phyloP scores from a whole-genome alignment of 2,113 vertebrate genomes.

The Colossoma macropomum region DNA sequence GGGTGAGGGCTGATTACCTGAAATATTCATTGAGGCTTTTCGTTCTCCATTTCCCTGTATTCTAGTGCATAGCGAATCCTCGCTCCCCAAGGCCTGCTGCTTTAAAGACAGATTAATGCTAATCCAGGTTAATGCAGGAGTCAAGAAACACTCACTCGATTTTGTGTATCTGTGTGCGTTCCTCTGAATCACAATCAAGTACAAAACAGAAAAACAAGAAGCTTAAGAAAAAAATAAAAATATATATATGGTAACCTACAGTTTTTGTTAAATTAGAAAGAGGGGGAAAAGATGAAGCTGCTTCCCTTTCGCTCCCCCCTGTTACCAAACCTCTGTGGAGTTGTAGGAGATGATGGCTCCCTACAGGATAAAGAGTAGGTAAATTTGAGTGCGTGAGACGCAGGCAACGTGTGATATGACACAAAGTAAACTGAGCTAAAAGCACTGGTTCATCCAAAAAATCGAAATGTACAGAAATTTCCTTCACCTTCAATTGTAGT shows the following conservation, averaged over 20 bases:
- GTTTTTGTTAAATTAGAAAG: neutral
- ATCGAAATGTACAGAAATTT: neutral
- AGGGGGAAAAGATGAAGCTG: neutral
- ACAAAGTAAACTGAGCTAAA: neutral
- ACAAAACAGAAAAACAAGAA: neutral
- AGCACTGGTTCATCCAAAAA: neutral
- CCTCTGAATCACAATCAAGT: constrained; percentile 27
- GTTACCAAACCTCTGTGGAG: constrained; percentile 18
- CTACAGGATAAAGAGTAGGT: constrained; percentile 37
- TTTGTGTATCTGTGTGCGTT: constrained; percentile 11
- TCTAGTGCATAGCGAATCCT: constrained; percentile 19
- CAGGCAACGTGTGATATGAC: neutral
- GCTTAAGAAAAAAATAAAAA: neutral
- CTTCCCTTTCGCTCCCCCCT: constrained; percentile 2
- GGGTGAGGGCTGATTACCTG: constrained; percentile 47
- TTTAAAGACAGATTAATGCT: constrained; percentile 60
- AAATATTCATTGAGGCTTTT: constrained; percentile 50
- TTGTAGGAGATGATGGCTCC: constrained; percentile 35
- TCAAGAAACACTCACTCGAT: constrained; percentile 15
- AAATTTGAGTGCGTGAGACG: constrained; percentile 3
- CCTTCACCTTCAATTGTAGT: neutral
- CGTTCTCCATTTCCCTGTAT: neutral
- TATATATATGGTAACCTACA: neutral
- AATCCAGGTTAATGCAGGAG: constrained; percentile 57
- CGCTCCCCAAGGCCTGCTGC: constrained; percentile 29